Base-by-base conservation (phyloP, 1,140 invertebrate species). In the Meteorus sp. region DNA sequence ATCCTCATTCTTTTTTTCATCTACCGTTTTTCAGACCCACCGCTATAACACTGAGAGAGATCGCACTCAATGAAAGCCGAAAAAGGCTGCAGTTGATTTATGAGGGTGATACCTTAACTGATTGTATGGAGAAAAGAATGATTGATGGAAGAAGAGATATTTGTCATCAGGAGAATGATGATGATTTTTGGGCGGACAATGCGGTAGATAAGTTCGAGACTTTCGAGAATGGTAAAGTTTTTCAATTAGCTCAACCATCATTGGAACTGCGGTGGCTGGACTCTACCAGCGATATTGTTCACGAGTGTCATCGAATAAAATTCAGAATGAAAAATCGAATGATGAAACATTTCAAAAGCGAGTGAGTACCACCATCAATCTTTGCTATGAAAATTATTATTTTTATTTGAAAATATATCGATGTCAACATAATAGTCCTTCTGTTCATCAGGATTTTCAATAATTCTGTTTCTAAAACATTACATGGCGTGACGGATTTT, bases 61-160 rank as follows among this genome's bases (percentile, higher is more conserved):
- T 83, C 6, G 81, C 81, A 69, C 57, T 83, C 23, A 68, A 75
- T 2, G 73, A 76, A 43, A 73, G 73, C 9, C 60, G 62, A 8
- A 72, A 77, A 51, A 77, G 81, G 22, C 69, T 85, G 37, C 80
- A 82, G 56, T 60, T 84, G 47, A 77, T 84, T 52, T 84, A 81
- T 65, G 71, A 76, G 25, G 67, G 69, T 37, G 72, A 66, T 31
- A 69, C 58, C 48, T 51, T 77, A 48, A 72, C 67, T 35, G 73
- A 75, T 53, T 79, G 76, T 55, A 60, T 63, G 15, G 71, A 76
- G 61, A 67, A 72, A 41, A 69, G 44, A 62, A 67, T 39, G 35
- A 43, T 7, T 11, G 25, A 62, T 31, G 59, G 53, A 41, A 48
- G 52, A 37, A 61, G 50, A 20, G 59, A 56, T 72, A 67, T 62